A percentile compares a stretch with the other conserved stretches of the same genome.
Conservation (phyloP, 1,140 invertebrate species). For the Aphis craccivora region DNA sequence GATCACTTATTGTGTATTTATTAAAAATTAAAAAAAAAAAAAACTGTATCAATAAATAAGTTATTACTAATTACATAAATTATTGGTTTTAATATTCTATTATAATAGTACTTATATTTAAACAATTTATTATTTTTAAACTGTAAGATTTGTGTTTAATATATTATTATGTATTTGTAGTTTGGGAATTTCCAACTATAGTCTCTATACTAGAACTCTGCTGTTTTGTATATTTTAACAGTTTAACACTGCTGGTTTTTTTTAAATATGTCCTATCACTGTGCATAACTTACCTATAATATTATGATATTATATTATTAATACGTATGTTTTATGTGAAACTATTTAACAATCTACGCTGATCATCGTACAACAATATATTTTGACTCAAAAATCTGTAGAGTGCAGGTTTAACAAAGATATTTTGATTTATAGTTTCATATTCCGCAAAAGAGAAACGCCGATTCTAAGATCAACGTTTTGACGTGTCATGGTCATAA, state of each 20-base stretch:
- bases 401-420: not conserved
- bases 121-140: too few relatives aligned
- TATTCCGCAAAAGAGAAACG: conserved; percentile 11
- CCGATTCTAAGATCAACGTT: not conserved
- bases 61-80: not conserved
- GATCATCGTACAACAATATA: conserved; percentile 12
- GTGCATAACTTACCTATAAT: not conserved
- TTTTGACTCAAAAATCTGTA: conserved; percentile 5
- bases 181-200: not conserved
- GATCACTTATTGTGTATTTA: not conserved
- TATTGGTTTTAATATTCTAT: not conserved
- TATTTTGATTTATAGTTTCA: not conserved
- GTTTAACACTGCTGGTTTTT: not conserved
- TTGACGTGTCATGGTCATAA: conserved; percentile 4
- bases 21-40: not conserved
- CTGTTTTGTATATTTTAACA: too few relatives aligned
- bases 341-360: not conserved
- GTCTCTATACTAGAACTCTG: too few relatives aligned
- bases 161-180: not conserved
- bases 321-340: not conserved
- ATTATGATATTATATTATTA: not conserved
- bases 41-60: not conserved
- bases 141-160: not conserved
- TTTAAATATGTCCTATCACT: not conserved
- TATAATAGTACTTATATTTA: not conserved